Base-by-base conservation (phyloP, 1,140 invertebrate genomes). In the Galleria mellonella region DNA sequence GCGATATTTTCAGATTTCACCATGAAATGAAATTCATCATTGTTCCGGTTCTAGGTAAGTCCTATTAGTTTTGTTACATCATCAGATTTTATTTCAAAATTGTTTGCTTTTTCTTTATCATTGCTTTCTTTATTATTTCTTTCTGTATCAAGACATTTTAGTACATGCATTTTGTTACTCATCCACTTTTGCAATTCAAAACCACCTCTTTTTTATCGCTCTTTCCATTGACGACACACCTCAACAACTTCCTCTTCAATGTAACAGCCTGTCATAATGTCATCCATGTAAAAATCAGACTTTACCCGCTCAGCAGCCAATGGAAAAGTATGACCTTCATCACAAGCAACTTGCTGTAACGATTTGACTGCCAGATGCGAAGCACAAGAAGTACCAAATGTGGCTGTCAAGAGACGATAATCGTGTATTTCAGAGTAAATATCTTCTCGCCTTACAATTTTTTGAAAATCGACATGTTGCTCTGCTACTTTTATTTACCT, bases 371-470 rank as follows among this genome's bases (percentile, higher is more conserved):
- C 62, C 10, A 64, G 33, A 47, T 58, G 61, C 1, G 64, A 61
- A 1, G 75, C 69, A 40, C 43, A 49, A 12, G 55, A 35, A 15
- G 66, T 71, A 27, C 75, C 70, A 49, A 72, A 83, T 8, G 68
- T 76, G 0, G 76, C 44, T 48, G 17, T 35, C 42, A 79, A 11
- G 42, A 50, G 10, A 43, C 32, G 46, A 23, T 48, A 43, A 11
- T 54, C 15, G 17, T 56, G 17, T 28, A 56, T 8, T 17, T 36
- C 7, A 0, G 37, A 17, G 15, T 43, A 4, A 12, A 33, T n/a
- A n/a, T 51, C 10, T 2, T 30, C 9, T 32, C 72, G 39, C 69
- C 73, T 77, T 6, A 82, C 27, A 35, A 84, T 69, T 52, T 51
- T 47, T 44, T 78, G 75, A 44, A 51, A 72, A 14, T 62, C 46